A percentile compares a stretch with the other conserved stretches of the same genome.
Evolutionary conservation across 2,113 vertebrate species (phyloP).

Genomic region (Ammodytes marinus): DNA sequence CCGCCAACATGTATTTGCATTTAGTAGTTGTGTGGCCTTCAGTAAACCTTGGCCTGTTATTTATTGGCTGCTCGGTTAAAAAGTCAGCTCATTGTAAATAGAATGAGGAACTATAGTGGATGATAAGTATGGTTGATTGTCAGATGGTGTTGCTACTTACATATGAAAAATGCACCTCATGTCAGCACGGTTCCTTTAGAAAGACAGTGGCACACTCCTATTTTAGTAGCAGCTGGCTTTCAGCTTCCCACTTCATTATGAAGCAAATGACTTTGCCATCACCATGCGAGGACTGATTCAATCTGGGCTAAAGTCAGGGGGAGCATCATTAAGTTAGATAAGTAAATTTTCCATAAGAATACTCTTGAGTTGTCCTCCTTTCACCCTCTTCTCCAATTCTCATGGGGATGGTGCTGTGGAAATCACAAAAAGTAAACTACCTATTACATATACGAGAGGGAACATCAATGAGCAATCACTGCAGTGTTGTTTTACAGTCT

Average conservation of each 20-base stretch:
- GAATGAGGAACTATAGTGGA: slow-evolving; percentile 2
- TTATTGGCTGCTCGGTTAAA: slow-evolving; percentile 16
- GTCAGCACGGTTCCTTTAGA: slow-evolving; percentile 47
- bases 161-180: slow-evolving; percentile 27
- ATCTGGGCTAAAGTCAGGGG: slow-evolving; percentile 46
- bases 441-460: neutral
- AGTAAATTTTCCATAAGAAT: slow-evolving; percentile 58
- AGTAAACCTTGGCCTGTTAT: neutral
- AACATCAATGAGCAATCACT: neutral
- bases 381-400: slow-evolving; percentile 18
- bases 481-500: neutral
- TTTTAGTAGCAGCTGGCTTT: slow-evolving; percentile 55
- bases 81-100: slow-evolving; percentile 20
- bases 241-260: slow-evolving; percentile 55
- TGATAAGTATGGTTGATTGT: slow-evolving; percentile 30
- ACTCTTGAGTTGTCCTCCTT: slow-evolving; percentile 30
- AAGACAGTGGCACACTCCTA: slow-evolving; percentile 32
- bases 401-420: neutral
- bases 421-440: neutral
- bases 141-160: slow-evolving; percentile 34
- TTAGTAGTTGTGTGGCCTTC: neutral
- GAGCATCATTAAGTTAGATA: slow-evolving; percentile 55
- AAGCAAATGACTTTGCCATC: slow-evolving; percentile 47
- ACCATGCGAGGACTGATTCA: slow-evolving; percentile 61
- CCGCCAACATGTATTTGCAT: neutral